Conservation (phyloP, 1,140 invertebrate genomes). For the Papilio polyxenes region DNA sequence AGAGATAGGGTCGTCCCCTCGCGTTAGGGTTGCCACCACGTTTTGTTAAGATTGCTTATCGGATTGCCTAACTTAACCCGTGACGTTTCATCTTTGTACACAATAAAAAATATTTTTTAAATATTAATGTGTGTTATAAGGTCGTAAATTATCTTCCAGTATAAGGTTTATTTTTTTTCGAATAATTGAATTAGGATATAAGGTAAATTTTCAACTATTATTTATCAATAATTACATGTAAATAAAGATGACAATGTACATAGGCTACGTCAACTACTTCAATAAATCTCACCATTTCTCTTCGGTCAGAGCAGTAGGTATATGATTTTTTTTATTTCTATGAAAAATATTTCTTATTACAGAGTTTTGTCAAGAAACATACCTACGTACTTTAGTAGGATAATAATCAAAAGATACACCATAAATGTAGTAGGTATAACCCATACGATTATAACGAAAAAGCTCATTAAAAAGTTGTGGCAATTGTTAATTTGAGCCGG, state of each 20-base stretch:
- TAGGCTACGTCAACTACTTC: no score
- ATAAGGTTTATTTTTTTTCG: no score
- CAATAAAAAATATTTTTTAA: not conserved
- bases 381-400: not conserved
- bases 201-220: no score
- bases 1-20: slow-evolving; percentile 47
- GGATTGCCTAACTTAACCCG: slow-evolving; percentile 30
- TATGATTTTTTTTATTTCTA: no score
- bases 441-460: slow-evolving; percentile 53
- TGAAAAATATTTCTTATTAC: not conserved
- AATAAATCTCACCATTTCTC: no score
- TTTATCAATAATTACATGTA: no score
- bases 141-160: not conserved
- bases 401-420: not conserved
- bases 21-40: slow-evolving; percentile 45
- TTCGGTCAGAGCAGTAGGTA: no score
- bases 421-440: slow-evolving; percentile 18
- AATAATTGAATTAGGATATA: no score
- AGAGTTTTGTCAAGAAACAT: not conserved
- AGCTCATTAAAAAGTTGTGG: slow-evolving; percentile 71
- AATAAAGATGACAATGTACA: no score
- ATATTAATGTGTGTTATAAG: not conserved
- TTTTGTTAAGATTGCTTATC: slow-evolving; percentile 33
- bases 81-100: slow-evolving; percentile 4
- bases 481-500: slow-evolving; percentile 66